Evolutionary conservation across 2,888 invertebrate genomes (phyloP).

Genomic region (Papilio demoleus): DNA sequence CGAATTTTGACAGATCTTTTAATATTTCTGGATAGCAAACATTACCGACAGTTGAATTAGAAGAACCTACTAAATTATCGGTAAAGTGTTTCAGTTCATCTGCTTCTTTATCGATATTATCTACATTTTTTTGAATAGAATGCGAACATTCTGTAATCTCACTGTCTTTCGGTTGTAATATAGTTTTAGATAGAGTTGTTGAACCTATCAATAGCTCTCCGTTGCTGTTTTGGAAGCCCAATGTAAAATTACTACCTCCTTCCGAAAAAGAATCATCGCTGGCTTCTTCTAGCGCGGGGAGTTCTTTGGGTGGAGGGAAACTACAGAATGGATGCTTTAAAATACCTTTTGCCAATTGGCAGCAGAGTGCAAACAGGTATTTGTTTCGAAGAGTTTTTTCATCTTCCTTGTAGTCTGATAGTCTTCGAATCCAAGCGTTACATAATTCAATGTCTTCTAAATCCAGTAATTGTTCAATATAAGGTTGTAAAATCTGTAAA

Average conservation of each 20-base stretch:
- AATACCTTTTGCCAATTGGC: conserved; percentile 68
- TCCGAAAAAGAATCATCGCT: conserved; percentile 62
- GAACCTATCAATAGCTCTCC: conserved; percentile 55
- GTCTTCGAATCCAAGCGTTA: conserved; percentile 71
- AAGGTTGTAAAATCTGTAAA: conserved; percentile 68
- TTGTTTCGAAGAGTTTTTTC: conserved; percentile 70
- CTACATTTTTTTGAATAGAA: conserved; percentile 35
- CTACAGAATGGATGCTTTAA: conserved; percentile 66
- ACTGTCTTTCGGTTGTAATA: conserved; percentile 48
- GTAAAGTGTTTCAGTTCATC: conserved; percentile 5
- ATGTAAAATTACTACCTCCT: conserved; percentile 58
- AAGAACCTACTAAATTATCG: conserved; percentile 17
- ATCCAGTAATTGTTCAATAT: conserved; percentile 63
- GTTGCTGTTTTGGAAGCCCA: conserved; percentile 46
- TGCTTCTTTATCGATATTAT: conserved; percentile 22
- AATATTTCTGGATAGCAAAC: conserved; percentile 43
- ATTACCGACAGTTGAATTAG: conserved; percentile 27
- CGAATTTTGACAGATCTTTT: conserved; percentile 40
- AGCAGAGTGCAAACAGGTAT: conserved; percentile 69
- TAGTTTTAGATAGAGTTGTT: conserved; percentile 49
- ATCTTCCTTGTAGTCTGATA: conserved; percentile 58
- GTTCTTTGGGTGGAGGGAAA: conserved; percentile 55
- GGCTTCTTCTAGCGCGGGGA: conserved; percentile 55
- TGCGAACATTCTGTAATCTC: conserved; percentile 29
- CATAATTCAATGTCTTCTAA: conserved; percentile 63